phyloP scores from a whole-genome alignment of 2,113 vertebrate species.

The Typhlomys cinereus region DNA sequence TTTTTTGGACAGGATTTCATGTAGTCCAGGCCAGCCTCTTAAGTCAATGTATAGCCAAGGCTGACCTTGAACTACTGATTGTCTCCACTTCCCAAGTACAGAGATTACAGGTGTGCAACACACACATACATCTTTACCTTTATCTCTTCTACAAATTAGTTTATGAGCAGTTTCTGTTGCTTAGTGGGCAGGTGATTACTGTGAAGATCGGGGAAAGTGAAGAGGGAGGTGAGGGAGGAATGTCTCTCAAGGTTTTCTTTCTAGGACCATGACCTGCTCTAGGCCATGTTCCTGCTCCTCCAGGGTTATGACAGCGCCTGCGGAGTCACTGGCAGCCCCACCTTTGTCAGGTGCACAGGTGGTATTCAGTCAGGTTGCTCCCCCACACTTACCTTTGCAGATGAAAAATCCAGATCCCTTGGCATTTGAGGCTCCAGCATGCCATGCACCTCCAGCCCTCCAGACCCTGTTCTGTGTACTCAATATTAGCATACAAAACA shows the following conservation, averaged over 20 bases:
- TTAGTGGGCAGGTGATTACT: neutral
- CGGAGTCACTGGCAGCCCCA: neutral
- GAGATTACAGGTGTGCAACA: neutral
- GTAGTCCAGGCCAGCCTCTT: neutral
- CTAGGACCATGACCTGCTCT: neutral
- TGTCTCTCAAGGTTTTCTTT: neutral
- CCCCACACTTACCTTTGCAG: neutral
- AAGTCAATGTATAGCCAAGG: neutral
- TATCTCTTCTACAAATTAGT: neutral
- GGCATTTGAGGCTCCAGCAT: neutral
- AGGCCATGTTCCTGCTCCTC: neutral
- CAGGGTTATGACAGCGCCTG: neutral
- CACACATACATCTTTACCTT: neutral
- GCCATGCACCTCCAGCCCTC: neutral
- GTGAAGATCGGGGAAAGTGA: neutral
- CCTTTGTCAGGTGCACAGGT: neutral
- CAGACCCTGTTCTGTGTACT: neutral
- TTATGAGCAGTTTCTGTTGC: neutral
- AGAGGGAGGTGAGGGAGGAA: neutral
- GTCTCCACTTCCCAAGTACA: neutral
- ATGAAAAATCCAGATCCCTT: neutral
- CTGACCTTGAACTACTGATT: neutral
- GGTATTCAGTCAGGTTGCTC: neutral
- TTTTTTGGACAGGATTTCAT: neutral
- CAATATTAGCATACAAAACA: no score